Evolutionary conservation across 2,888 invertebrate genomes (phyloP), one percentile per base, ranked within the genome.

Genomic region (Tenthredo distinguenda): DNA sequence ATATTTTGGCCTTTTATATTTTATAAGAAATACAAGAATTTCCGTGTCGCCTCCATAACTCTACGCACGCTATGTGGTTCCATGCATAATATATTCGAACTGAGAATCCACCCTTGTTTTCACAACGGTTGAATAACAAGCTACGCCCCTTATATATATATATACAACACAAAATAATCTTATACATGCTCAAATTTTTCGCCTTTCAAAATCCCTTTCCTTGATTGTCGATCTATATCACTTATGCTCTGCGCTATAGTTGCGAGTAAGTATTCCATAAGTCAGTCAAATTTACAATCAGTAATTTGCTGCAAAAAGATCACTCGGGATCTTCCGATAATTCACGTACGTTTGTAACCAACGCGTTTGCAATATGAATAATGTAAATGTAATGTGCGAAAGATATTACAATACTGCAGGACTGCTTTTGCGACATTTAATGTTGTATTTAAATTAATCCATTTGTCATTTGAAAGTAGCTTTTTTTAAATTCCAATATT

Each of bases 71-170:
- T 34, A 71, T 34, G 62, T 71, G 15, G 37, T 12, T 26, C 37
- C 37, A 34, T 71, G 71, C 31, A 71, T 71, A 71, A 71, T 71
- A 71, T 71, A 71, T 71, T 71, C 9, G 26, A 62, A 31, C 0
- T 21, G 21, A 62, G 26, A 26, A 62, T 26, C 26, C 10, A 21
- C 26, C 62, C 62, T 26, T 62, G 62, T 62, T 62, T 62, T 62
- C 21, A 62, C 62, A 62, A 62, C 26, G 26, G 62, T 62, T 62
- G 62, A 62, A 62, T 62, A 62, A 26, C 62, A 62, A 26, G 62
- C 12, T n/a, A 10, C 9, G 10, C 26, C 10, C 7, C 26, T 62
- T 62, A 21, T 15, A 10, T 26, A 26, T 26, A 26, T 26, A 26
- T 26, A 62, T 31, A 62, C 3, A 62, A 12, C 62, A 31, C 5